Conservation (phyloP, 2,797 vertebrate species). For the Potorous gilbertii region DNA sequence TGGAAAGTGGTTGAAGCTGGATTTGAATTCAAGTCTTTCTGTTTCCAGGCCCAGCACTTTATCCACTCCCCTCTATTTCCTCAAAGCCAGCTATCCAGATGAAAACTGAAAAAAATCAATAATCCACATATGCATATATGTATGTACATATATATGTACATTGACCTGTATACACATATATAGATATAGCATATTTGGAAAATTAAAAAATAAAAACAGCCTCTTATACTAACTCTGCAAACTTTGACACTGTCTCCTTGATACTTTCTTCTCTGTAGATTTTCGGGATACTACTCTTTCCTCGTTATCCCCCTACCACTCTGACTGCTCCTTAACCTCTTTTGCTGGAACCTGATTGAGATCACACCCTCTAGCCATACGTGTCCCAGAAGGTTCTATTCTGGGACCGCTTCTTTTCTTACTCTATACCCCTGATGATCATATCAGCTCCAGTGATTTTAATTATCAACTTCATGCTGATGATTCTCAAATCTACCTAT, state of each 20-base stretch:
- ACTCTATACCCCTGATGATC: not conserved
- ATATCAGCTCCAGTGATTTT: not conserved
- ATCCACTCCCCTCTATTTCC: not conserved
- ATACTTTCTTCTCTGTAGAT: not conserved
- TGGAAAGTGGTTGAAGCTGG: not conserved
- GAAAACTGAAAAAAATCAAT: not conserved
- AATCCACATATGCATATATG: not conserved
- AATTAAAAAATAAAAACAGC: not conserved
- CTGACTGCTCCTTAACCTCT: not conserved
- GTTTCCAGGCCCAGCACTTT: not conserved
- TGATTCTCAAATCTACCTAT: not conserved
- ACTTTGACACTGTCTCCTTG: not conserved
- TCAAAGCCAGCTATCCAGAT: not conserved
- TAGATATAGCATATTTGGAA: not conserved
- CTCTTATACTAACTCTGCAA: not conserved
- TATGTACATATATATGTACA: too few species aligned
- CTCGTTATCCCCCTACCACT: not conserved
- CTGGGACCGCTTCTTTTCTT: not conserved
- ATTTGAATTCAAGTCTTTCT: not conserved
- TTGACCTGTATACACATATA: not conserved
- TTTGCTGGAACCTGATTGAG: not conserved
- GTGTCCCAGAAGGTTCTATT: not conserved
- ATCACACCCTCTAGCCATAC: not conserved
- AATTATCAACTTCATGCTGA: not conserved
- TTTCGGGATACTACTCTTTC: not conserved